Percentiles rank a stretch among this genome's conserved stretches.
Conservation (phyloP, 2,888 invertebrate genomes). For the Tachina grossa region DNA sequence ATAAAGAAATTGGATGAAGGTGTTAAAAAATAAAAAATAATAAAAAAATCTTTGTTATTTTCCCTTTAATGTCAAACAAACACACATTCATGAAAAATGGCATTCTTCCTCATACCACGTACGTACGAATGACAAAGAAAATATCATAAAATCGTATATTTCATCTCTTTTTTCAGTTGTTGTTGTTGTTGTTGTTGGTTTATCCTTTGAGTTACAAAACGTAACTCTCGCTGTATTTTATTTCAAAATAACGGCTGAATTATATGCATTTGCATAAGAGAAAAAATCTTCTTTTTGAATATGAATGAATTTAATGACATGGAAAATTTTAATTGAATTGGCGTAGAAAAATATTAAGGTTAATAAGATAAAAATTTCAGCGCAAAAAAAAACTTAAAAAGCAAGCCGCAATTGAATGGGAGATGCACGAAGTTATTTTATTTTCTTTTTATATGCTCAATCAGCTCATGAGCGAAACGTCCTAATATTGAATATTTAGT, state of each 20-base stretch:
- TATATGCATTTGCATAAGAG: not conserved
- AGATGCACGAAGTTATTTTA: not conserved
- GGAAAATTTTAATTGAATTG: slow-evolving; percentile 62
- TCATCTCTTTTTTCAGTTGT: slow-evolving; percentile 9
- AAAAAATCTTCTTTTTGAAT: not conserved
- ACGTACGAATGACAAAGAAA: slow-evolving; percentile 27
- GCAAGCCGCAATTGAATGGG: not conserved
- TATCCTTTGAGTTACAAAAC: slow-evolving; percentile 44
- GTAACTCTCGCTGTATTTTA: slow-evolving; percentile 45
- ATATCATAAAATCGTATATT: slow-evolving; percentile 32
- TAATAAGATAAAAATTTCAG: slow-evolving; percentile 41
- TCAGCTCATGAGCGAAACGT: too few species aligned
- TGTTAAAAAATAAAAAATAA: slow-evolving; percentile 80
- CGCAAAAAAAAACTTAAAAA: slow-evolving; percentile 41
- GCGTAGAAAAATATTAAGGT: slow-evolving; percentile 31
- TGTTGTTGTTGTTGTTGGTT: slow-evolving; percentile 3
- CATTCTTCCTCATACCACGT: slow-evolving; percentile 4
- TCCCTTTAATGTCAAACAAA: slow-evolving; percentile 57
- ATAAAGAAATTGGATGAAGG: slow-evolving; percentile 81
- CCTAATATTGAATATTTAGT: too few species aligned
- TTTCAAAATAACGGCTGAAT: slow-evolving; percentile 64
- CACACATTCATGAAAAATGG: slow-evolving; percentile 32
- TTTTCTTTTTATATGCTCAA: too few species aligned
- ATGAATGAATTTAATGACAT: slow-evolving; percentile 61
- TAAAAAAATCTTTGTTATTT: slow-evolving; percentile 46